Evolutionary conservation across 2,888 invertebrate genomes (phyloP), one percentile per base, ranked within the genome.

Genomic region (Andrena praecox): DNA sequence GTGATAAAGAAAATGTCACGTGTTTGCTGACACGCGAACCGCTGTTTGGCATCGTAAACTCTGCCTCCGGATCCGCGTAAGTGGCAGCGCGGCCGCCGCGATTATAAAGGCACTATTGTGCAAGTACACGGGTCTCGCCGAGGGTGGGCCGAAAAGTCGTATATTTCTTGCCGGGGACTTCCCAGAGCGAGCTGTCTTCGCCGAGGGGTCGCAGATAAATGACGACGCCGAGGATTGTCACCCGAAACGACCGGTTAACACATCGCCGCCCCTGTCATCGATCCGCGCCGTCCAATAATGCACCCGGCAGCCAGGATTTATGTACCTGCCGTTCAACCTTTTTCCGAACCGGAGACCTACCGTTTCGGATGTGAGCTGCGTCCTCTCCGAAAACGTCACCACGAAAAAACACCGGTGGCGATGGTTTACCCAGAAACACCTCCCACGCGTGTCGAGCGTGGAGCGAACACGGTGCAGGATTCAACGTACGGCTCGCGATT

Each of bases 111-210:
- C 24, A 12, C 24, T 12, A 54, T 52, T 66, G 31, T 20, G 62
- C 33, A n/a, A 29, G 73, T 48, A n/a, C n/a, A 6, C 35, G n/a
- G 27, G 5, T n/a, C 27, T 68, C 70, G 59, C 79, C 82, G 88
- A 90, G 91, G 91, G 92, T 92, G 93, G 92, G 89, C 87, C 88
- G 81, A 89, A 90, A 90, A 90, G 89, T 89, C 91, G 89, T 91
- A 91, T 91, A 92, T 92, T 89, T 92, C 88, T 89, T 70, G 72
- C 73, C 50, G 66, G 20, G 87, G 92, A 90, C 91, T 91, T 91
- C 93, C 92, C 91, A 91, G 90, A 89, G 91, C 87, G 90, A 91
- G 89, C 90, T 92, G 91, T 92, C 92, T 87, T 90, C 92, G 86
- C 89, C 87, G 89, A 42, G 89, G 87, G 88, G 87, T 89, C 88